Conservation (phyloP, 1,140 invertebrate species). For the Nixonia krombeini region DNA sequence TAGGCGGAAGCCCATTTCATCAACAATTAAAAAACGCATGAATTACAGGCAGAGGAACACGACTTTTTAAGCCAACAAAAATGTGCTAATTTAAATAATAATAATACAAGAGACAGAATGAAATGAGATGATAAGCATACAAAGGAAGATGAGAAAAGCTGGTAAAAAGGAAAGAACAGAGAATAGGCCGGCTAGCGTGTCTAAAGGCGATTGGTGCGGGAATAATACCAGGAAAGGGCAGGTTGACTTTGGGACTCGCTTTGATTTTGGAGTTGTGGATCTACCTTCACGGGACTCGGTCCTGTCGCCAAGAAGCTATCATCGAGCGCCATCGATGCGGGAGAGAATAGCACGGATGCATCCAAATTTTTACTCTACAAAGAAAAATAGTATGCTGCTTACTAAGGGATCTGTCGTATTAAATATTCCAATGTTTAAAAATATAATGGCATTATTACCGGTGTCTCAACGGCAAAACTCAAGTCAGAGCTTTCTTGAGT, state of each 20-base stretch:
- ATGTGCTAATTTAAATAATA: slow-evolving; percentile 23
- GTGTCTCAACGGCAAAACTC: slow-evolving; percentile 81
- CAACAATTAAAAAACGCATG: neutral
- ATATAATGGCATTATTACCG: too few species aligned
- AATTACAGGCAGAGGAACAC: slow-evolving; percentile 19
- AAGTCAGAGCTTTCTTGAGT: slow-evolving; percentile 75
- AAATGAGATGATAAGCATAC: slow-evolving; percentile 21
- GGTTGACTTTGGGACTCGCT: slow-evolving; percentile 63
- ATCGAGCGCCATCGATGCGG: slow-evolving; percentile 83
- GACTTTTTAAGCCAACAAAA: slow-evolving; percentile 23
- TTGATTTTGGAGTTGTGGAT: slow-evolving; percentile 61
- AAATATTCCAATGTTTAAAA: too few species aligned
- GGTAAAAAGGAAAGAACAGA: slow-evolving; percentile 38
- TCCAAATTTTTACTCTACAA: slow-evolving; percentile 89
- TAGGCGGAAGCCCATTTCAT: slow-evolving; percentile 37
- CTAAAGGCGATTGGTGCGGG: slow-evolving; percentile 70
- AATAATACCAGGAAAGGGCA: slow-evolving; percentile 69
- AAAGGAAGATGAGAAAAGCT: slow-evolving; percentile 37
- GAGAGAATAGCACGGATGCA: slow-evolving; percentile 86
- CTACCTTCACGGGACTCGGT: slow-evolving; percentile 69
- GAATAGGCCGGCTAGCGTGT: slow-evolving; percentile 71
- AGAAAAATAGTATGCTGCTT: too few species aligned
- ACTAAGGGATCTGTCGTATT: too few species aligned
- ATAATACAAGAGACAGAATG: slow-evolving; percentile 25
- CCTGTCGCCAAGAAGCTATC: slow-evolving; percentile 66